phyloP scores from a whole-genome alignment of 2,113 vertebrate genomes.

The Pseudonaja textilis region DNA sequence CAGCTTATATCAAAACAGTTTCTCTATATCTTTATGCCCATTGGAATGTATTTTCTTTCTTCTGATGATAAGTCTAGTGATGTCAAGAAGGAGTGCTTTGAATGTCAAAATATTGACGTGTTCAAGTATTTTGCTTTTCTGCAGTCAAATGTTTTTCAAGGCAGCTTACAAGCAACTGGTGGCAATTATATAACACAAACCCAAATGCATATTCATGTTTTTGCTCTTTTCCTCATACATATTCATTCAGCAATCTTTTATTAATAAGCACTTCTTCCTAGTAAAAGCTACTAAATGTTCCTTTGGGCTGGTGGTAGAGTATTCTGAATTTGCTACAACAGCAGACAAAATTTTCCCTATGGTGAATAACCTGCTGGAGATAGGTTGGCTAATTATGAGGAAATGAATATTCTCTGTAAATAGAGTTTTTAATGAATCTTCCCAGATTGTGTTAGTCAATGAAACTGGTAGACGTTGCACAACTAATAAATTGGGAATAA shows the following conservation, averaged over 20 bases:
- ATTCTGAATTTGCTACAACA: background rate
- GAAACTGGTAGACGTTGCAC: background rate
- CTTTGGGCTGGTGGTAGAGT: background rate
- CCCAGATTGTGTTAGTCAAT: background rate
- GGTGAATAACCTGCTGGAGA: background rate
- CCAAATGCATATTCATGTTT: background rate
- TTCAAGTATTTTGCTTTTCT: background rate
- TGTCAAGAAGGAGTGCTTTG: background rate
- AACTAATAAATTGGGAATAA: background rate
- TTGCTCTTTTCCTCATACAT: background rate
- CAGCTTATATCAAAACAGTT: background rate
- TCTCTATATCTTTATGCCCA: background rate
- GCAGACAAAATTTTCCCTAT: background rate
- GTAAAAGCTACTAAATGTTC: background rate
- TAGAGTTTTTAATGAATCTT: background rate
- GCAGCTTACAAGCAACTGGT: background rate
- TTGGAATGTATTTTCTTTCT: background rate
- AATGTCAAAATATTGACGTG: background rate
- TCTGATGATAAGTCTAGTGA: background rate
- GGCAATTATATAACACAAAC: background rate
- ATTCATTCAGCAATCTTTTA: background rate
- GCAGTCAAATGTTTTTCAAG: background rate
- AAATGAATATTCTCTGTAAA: background rate
- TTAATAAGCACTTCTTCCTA: background rate
- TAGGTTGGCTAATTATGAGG: background rate